Conservation (phyloP, 2,113 vertebrate species). For the Enhydra lutris region DNA sequence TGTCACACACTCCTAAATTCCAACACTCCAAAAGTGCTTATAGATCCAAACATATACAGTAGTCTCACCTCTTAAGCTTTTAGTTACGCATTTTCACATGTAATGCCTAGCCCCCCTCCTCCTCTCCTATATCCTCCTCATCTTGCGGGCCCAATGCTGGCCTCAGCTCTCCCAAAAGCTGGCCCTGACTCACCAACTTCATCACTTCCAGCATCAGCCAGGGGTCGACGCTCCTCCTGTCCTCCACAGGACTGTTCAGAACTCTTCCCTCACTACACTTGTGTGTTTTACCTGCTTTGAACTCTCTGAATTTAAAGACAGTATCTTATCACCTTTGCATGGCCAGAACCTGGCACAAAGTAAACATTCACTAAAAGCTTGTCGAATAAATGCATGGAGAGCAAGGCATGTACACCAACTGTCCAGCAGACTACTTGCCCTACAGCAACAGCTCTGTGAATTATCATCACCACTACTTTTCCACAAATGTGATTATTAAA, state of each 20-base stretch:
- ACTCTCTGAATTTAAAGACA: background rate
- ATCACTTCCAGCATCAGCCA: background rate
- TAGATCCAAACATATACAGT: background rate
- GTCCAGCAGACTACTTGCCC: background rate
- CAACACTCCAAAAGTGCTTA: background rate
- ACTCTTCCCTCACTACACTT: background rate
- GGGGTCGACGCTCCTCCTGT: background rate
- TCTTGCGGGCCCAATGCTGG: background rate
- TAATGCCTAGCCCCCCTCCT: background rate
- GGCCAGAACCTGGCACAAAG: background rate
- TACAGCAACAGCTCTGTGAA: background rate
- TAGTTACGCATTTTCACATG: background rate
- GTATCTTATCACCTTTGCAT: background rate
- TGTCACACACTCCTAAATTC: background rate
- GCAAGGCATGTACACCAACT: background rate
- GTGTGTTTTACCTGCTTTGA: background rate
- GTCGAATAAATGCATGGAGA: background rate
- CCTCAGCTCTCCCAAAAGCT: background rate
- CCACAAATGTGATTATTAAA: constrained; percentile 10
- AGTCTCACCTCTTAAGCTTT: background rate
- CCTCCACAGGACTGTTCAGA: background rate
- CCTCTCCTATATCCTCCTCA: background rate
- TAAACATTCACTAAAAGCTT: background rate
- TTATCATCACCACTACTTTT: background rate
- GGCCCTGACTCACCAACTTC: background rate